phyloP scores from a whole-genome alignment of 2,888 invertebrate species.

The Schrankia costaestrigalis region DNA sequence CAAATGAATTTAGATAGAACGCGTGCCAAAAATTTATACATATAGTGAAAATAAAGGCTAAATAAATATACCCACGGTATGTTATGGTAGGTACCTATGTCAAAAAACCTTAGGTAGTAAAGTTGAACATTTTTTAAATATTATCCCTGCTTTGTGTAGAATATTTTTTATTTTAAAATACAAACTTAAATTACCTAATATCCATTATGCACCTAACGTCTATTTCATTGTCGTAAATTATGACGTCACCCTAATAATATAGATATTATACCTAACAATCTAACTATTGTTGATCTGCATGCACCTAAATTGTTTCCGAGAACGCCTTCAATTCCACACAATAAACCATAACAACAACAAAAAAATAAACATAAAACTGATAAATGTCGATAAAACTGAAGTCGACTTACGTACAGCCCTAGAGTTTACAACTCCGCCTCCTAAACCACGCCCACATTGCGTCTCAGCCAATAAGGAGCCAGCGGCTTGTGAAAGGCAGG shows the following conservation, averaged over 20 bases:
- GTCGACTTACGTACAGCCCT: constrained; percentile 57
- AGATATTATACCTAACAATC: no score
- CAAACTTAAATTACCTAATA: no score
- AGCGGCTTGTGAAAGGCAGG: constrained; percentile 46
- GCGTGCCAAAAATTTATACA: no score
- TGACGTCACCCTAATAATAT: constrained; percentile 30
- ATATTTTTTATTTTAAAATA: no score
- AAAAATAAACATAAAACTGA: constrained; percentile 57
- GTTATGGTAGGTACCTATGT: no score
- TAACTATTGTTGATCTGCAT: constrained; percentile 48
- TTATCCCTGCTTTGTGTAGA: no score
- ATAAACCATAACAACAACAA: constrained; percentile 67
- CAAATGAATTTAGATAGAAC: no score
- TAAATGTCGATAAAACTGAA: constrained; percentile 67
- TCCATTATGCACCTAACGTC: background rate
- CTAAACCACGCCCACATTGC: constrained; percentile 51
- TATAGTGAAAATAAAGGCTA: no score
- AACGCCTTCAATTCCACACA: constrained; percentile 62
- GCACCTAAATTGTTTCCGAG: constrained; percentile 40
- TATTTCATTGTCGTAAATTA: constrained; percentile 8
- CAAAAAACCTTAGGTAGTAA: no score
- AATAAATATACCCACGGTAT: no score
- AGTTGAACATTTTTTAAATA: no score
- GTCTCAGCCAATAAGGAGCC: constrained; percentile 54
- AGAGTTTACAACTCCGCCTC: constrained; percentile 48